Conservation (phyloP, 2,888 invertebrate genomes). For the Apotomis turbidana region DNA sequence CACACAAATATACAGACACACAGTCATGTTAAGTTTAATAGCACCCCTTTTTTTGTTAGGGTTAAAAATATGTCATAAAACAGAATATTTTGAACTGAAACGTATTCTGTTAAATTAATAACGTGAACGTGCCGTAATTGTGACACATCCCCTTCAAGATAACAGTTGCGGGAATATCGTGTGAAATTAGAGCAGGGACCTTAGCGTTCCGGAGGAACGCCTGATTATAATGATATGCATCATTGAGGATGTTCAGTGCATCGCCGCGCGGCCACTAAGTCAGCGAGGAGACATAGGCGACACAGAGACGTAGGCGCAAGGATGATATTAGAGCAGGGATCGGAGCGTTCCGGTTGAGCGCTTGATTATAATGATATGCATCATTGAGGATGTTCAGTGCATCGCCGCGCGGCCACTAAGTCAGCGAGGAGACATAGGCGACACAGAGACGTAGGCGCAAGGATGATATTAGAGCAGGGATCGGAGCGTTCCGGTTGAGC, state of each 20-base stretch:
- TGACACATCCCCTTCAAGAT: not conserved
- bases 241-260: slow-evolving; percentile 24
- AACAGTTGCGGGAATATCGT: not conserved
- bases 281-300: not conserved
- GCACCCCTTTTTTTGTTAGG: too few relatives aligned
- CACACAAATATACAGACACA: too few relatives aligned
- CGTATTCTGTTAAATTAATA: too few relatives aligned
- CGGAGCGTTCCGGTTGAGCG: slow-evolving; percentile 8
- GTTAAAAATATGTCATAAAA: too few relatives aligned
- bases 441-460: not conserved
- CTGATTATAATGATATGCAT: slow-evolving; percentile 40
- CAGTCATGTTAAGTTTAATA: too few relatives aligned
- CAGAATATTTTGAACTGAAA: too few relatives aligned
- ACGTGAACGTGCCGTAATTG: not conserved
- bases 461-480: slow-evolving; percentile 21
- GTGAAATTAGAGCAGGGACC: slow-evolving; percentile 22
- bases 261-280: not conserved
- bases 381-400: slow-evolving; percentile 25
- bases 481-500: slow-evolving; percentile 4
- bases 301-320: too few relatives aligned
- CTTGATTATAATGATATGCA: slow-evolving; percentile 39
- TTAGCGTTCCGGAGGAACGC: slow-evolving; percentile 4
- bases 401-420: slow-evolving; percentile 1
- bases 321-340: slow-evolving; percentile 21
- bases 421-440: not conserved